phyloP scores from a whole-genome alignment of 2,888 invertebrate genomes.

The Nebria brevicollis region DNA sequence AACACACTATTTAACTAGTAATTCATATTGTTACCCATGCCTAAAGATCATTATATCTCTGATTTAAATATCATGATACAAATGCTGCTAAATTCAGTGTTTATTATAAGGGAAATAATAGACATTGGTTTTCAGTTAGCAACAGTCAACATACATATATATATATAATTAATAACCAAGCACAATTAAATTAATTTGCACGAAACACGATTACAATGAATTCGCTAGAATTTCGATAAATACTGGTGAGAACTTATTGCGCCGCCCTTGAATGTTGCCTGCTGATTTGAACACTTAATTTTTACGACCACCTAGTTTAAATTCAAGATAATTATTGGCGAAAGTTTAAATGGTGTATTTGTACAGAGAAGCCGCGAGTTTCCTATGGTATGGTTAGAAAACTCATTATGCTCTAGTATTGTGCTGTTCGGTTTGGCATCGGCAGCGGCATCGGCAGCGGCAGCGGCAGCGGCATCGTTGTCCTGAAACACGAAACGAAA shows the following conservation, averaged over 20 bases:
- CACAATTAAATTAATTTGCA: neutral
- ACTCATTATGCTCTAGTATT: neutral
- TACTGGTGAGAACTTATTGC: neutral
- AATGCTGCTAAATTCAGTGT: neutral
- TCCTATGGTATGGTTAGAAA: neutral
- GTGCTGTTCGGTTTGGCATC: neutral
- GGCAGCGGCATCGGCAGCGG: neutral
- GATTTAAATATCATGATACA: neutral
- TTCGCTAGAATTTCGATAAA: neutral
- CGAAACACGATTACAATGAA: neutral
- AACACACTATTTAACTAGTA: slow-evolving; percentile 30
- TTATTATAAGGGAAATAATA: neutral
- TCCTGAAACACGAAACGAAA: neutral
- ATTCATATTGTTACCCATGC: slow-evolving; percentile 18
- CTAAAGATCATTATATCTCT: neutral
- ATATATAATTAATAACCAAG: neutral
- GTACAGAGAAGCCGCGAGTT: neutral
- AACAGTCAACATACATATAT: neutral
- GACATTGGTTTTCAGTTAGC: neutral
- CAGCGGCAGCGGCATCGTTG: neutral
- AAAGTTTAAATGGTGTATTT: neutral
- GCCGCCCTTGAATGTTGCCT: neutral
- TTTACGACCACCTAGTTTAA: slow-evolving; percentile 10
- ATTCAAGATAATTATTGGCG: slow-evolving; percentile 2
- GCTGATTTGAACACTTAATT: neutral